Conservation (phyloP, 2,797 vertebrate species). For the Decapterus maruadsi region DNA sequence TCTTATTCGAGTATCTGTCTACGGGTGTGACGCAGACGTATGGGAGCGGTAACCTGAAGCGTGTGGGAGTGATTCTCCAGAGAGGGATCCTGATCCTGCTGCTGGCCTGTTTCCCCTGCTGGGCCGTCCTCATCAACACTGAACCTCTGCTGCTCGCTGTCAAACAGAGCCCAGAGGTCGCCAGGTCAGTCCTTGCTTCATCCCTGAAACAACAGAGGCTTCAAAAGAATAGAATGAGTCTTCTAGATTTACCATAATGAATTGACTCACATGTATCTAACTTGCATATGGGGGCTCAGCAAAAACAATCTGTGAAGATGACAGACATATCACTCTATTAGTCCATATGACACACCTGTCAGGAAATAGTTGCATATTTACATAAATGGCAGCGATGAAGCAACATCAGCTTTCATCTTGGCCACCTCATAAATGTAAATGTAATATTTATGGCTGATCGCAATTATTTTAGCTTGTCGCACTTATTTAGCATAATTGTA, state of each 20-base stretch:
- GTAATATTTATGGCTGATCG: too few relatives aligned
- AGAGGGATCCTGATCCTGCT: conserved; percentile 89
- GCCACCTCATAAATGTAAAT: too few relatives aligned
- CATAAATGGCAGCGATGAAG: background rate
- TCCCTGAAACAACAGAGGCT: background rate
- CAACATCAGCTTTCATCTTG: background rate
- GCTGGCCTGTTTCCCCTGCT: conserved; percentile 94
- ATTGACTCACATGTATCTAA: background rate
- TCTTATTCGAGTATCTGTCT: conserved; percentile 22
- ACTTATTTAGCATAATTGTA: too few relatives aligned
- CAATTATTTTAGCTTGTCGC: too few relatives aligned
- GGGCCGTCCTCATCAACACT: conserved; percentile 94
- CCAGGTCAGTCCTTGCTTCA: conserved; percentile 82
- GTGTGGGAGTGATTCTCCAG: conserved; percentile 93
- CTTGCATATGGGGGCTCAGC: background rate
- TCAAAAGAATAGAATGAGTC: too few relatives aligned
- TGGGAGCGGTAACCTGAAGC: conserved; percentile 91
- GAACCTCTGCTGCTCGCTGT: conserved; percentile 88
- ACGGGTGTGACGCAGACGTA: conserved; percentile 84
- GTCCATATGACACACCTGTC: background rate
- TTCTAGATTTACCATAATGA: background rate
- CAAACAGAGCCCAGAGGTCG: conserved; percentile 87
- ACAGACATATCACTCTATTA: background rate
- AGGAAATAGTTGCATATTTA: background rate
- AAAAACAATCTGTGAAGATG: background rate